Base-by-base conservation (phyloP, 1,140 invertebrate genomes). In the Trichonephila clavipes region DNA sequence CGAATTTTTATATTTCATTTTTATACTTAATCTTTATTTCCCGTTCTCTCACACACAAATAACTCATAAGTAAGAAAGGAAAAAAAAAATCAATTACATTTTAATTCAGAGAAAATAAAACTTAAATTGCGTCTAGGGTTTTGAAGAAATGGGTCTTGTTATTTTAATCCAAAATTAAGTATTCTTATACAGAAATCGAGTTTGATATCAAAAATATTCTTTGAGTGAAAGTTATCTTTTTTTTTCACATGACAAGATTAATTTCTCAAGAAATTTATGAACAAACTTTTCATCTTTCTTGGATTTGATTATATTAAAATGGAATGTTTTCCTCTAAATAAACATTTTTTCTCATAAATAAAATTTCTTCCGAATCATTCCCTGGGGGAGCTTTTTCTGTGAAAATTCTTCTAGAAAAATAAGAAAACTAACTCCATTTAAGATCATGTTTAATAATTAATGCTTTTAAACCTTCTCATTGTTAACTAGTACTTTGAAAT, bases 61-160 rank as follows among this genome's bases (percentile, higher is more conserved):
- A n/a, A 24, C 69, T 7, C 16, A n/a, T 10, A 34, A 6, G n/a
- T 12, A 12, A 77, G 8, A n/a, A 21, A 14, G 8, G 21, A 14
- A 24, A 12, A 18, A 77, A n/a, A 77, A 77, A 77, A n/a, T 28
- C 24, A 28, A 77, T 77, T 77, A 77, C 7, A 77, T 77, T 77
- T n/a, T 77, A 34, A 77, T 34, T 77, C n/a, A 28, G 34, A 77
- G n/a, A 77, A 77, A 77, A 77, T 77, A 77, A 77, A 77, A 16
- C 72, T 10, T 77, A 34, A 77, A 77, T 77, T 77, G 28, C 3
- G 34, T 77, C 24, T 77, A 40, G 72, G 40, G 19, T 28, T 77
- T 28, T 77, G 72, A 77, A 77, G 3, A 77, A 16, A n/a, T 2
- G n/a, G 28, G 72, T n/a, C 4, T 77, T 40, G n/a, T 0, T 4